A percentile compares a stretch with the other conserved stretches of the same genome.
Evolutionary conservation across 92 coral and sea anemone species (phyloP).

Genomic region (Porites divaricata): DNA sequence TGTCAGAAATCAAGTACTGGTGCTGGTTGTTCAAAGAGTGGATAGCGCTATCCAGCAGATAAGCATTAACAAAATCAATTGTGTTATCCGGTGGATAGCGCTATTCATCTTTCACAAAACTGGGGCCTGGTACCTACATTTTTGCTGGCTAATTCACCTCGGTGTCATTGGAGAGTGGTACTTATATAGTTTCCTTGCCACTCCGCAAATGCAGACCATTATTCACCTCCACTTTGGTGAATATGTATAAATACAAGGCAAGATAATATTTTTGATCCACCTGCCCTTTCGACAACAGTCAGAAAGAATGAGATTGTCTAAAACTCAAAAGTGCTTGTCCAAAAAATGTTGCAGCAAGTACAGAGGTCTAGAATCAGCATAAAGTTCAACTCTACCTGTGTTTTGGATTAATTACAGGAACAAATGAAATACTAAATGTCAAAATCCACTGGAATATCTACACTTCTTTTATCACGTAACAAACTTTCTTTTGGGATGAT

Average conservation of each 20-base stretch:
- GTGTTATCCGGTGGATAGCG: no score
- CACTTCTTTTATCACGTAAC: slow-evolving; percentile 23
- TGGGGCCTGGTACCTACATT: neutral
- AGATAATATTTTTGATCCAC: no score
- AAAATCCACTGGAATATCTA: slow-evolving; percentile 21
- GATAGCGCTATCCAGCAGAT: neutral
- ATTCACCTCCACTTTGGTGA: no score
- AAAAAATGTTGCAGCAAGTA: slow-evolving; percentile 28
- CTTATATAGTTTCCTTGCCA: slow-evolving; percentile 2
- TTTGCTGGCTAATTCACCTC: neutral
- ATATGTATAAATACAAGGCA: no score
- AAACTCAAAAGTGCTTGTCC: slow-evolving; percentile 2
- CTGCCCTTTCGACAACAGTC: no score
- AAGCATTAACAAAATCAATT: no score
- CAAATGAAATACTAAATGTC: slow-evolving; percentile 31
- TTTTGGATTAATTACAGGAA: slow-evolving; percentile 26
- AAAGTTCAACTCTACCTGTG: neutral
- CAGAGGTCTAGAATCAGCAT: slow-evolving; percentile 1
- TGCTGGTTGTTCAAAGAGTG: slow-evolving; percentile 32
- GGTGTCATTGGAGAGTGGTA: no score
- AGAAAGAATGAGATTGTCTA: no score
- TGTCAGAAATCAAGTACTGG: slow-evolving; percentile 25
- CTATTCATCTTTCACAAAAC: no score
- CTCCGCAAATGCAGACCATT: slow-evolving; percentile 6
- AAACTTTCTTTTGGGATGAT: slow-evolving; percentile 26